Percentiles rank a stretch among this genome's conserved stretches.
Evolutionary conservation across 1,140 invertebrate genomes (phyloP).

Genomic region (Ooceraea biroi): DNA sequence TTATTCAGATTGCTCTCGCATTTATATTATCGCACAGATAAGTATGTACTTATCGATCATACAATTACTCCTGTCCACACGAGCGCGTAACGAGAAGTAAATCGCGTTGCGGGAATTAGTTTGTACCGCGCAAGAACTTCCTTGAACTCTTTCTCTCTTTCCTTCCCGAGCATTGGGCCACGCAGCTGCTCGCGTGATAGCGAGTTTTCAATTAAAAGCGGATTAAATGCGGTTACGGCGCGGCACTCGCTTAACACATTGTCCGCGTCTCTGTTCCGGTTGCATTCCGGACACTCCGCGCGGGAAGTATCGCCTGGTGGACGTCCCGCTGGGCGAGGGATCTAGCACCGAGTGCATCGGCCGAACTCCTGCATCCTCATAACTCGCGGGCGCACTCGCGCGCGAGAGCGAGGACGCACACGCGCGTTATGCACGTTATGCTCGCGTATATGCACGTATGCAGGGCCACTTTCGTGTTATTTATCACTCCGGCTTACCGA

Average conservation of each 20-base stretch:
- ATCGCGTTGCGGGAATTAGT: background rate
- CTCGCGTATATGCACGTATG: slow-evolving; percentile 44
- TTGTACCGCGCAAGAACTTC: background rate
- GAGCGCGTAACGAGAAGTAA: background rate
- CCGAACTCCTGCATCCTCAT: slow-evolving; percentile 30
- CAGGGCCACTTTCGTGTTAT: slow-evolving; percentile 62
- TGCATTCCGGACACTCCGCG: background rate
- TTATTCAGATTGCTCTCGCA: background rate
- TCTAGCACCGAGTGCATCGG: slow-evolving; percentile 36
- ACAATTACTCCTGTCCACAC: background rate
- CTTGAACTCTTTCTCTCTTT: background rate
- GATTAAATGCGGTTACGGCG: slow-evolving; percentile 25
- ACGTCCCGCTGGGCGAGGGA: slow-evolving; percentile 53
- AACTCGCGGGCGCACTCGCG: slow-evolving; percentile 26
- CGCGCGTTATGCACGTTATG: slow-evolving; percentile 8
- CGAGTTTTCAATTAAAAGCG: slow-evolving; percentile 48
- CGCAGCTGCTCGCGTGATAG: background rate
- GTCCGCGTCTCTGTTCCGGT: slow-evolving; percentile 36
- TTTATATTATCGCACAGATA: background rate
- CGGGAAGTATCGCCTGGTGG: slow-evolving; percentile 27
- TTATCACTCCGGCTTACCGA: slow-evolving; percentile 60
- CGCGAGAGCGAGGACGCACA: background rate
- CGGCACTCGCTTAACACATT: slow-evolving; percentile 21
- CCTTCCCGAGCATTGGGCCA: no score
- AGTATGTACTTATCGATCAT: background rate